These are phyloP conservation scores for Probaryconus sp. DNA, from an alignment of 1,140 invertebrate genomes.

Conservation along the genomic window DNA sequence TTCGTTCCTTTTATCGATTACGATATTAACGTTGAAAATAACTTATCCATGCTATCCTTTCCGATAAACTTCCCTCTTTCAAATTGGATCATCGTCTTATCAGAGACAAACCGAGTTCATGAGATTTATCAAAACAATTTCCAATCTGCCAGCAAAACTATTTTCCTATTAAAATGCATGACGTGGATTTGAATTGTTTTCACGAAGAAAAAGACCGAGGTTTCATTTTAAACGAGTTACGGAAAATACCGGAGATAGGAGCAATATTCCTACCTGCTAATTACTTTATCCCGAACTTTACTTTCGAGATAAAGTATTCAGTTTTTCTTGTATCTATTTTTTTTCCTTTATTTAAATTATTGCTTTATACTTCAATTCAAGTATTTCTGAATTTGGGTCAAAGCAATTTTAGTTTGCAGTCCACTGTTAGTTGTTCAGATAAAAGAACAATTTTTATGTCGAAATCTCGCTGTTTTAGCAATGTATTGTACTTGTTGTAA, in stretches of 20 bases:
- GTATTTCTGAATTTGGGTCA: slow-evolving; percentile 50
- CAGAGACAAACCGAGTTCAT: slow-evolving; percentile 51
- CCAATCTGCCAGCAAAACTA: slow-evolving; percentile 34
- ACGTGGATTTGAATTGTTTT: slow-evolving; percentile 32
- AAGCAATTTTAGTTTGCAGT: slow-evolving; percentile 48
- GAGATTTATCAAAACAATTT: slow-evolving; percentile 60
- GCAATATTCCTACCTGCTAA: slow-evolving; percentile 38
- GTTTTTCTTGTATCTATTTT: slow-evolving; percentile 17
- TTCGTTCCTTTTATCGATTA: slow-evolving; percentile 27
- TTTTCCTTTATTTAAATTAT: slow-evolving; percentile 44
- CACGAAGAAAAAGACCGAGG: slow-evolving; percentile 12
- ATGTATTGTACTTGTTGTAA: slow-evolving; percentile 26
- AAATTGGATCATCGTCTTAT: slow-evolving; percentile 56
- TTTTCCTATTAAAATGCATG: slow-evolving; percentile 51
- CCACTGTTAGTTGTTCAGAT: slow-evolving; percentile 39
- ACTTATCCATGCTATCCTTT: slow-evolving; percentile 35
- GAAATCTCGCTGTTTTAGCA: slow-evolving; percentile 32
- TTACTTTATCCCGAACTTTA: slow-evolving; percentile 30
- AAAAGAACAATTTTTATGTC: slow-evolving; percentile 44
- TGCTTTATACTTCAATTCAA: slow-evolving; percentile 35
- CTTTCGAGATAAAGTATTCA: slow-evolving; percentile 22
- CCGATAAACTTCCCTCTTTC: slow-evolving; percentile 53
- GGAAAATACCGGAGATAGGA: slow-evolving; percentile 10
- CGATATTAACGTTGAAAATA: slow-evolving; percentile 39
- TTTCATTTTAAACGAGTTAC: slow-evolving; percentile 31